Percentiles rank a stretch among this genome's conserved stretches.
These are phyloP conservation scores for Chelon labrosus DNA, from an alignment of 2,797 vertebrate species.

Conservation along the genomic window DNA sequence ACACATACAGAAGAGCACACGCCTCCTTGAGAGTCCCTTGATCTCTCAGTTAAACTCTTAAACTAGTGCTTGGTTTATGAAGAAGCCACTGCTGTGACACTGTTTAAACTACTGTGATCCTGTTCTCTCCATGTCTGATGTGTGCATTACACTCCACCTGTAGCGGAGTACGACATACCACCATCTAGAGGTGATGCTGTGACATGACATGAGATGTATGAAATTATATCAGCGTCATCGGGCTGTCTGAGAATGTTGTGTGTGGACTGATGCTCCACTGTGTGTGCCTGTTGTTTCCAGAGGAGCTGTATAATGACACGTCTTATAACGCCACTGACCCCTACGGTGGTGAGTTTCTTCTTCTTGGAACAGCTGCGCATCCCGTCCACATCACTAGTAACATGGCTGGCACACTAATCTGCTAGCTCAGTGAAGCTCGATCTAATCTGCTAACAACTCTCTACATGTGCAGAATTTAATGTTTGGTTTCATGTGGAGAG, in stretches of 20 bases:
- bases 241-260: conserved; percentile 6
- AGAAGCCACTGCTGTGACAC: too few species aligned
- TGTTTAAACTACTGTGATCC: neutral
- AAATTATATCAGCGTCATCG: neutral
- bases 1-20: neutral
- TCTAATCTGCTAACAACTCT: conserved; percentile 41
- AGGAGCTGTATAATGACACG: conserved; percentile 91
- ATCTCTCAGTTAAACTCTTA: neutral
- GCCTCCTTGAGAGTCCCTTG: neutral
- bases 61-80: too few species aligned
- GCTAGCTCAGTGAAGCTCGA: conserved; percentile 12
- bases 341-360: conserved; percentile 92
- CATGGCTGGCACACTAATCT: conserved; percentile 55
- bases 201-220: conserved; percentile 23
- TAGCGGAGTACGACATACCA: neutral
- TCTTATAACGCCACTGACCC: conserved; percentile 92
- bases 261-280: conserved; percentile 47
- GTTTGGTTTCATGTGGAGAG: neutral
- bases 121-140: neutral
- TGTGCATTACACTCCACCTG: neutral
- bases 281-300: conserved; percentile 90
- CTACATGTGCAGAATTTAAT: neutral
- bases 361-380: conserved; percentile 38
- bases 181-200: conserved; percentile 54
- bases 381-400: conserved; percentile 43